Percentiles rank a stretch among this genome's conserved stretches.
Conservation (phyloP, 2,797 vertebrate genomes). For the Diceros bicornis region DNA sequence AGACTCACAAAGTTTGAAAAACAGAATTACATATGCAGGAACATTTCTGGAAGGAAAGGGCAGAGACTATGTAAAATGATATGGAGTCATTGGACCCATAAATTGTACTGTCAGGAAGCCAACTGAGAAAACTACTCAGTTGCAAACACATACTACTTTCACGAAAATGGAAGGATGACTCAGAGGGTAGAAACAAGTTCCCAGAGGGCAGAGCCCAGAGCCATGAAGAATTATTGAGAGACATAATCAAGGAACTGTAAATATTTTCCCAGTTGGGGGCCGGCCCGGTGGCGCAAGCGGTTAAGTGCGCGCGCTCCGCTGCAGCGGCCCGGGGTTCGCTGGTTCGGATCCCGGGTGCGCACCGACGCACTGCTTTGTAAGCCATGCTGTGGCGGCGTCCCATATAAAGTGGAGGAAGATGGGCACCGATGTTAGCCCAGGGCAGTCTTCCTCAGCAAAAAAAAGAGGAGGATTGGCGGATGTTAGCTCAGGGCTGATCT, state of each 20-base stretch:
- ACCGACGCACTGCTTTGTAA: no score
- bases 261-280: not conserved
- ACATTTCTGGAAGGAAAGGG: not conserved
- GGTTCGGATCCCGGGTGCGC: no score
- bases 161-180: not conserved
- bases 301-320: no score
- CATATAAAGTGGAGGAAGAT: no score
- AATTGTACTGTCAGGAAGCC: not conserved
- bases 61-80: not conserved
- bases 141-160: not conserved
- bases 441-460: no score
- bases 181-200: not conserved
- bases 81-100: not conserved
- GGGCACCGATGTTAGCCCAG: no score
- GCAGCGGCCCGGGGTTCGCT: no score
- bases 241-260: not conserved
- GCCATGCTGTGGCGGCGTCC: no score
- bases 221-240: not conserved
- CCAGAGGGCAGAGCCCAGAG: not conserved
- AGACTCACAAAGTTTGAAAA: slow-evolving; percentile 6
- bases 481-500: no score
- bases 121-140: not conserved
- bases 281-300: no score
- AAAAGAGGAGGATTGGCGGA: no score
- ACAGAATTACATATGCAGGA: not conserved